Evolutionary conservation across 2,888 invertebrate species (phyloP), one percentile per base, ranked within the genome.

Genomic region (Unio delphinus): DNA sequence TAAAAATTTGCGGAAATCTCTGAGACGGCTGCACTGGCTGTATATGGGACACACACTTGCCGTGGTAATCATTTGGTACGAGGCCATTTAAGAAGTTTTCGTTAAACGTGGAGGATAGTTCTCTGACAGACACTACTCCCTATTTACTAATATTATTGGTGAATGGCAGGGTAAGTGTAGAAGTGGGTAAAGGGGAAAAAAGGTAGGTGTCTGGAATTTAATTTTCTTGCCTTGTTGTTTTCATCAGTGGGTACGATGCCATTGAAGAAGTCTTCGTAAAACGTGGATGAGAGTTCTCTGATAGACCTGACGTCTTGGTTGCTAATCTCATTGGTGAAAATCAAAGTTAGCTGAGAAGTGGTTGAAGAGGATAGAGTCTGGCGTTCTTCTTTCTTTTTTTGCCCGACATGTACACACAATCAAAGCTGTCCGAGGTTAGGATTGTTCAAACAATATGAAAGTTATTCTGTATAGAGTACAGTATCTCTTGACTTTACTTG

Each of bases 41-140:
- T 78, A 78, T 60, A 80, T 23, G 81, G 1, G 80, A 81, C 61
- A 68, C 81, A 4, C 78, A 69, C 64, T 71, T 75, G 57, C 57
- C 74, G 74, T 78, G 23, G 67, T 81, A 15, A 68, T 82, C 23
- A 20, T 71, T 54, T 78, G 82, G 11, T 64, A 72, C 26, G 77
- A 77, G 18, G 57, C 67, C 20, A 74, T 82, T 66, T 74, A 72
- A 68, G 78, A 81, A 54, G 78, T 75, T n/a, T 73, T 80, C 23
- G 67, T 80, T n/a, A 73, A 69, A 28, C 75, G 81, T 61, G 75
- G 73, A 4, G 77, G 78, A 23, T 56, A 57, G 17, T 81, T 80
- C 71, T 63, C 73, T 5, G 78, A 61, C 17, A 61, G 82, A 55
- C 80, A 80, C 18, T 23, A 57, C 23, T 34, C 60, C 7, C 45